Evolutionary conservation across 2,113 vertebrate species (phyloP).

Genomic region (Bungarus multicinctus): DNA sequence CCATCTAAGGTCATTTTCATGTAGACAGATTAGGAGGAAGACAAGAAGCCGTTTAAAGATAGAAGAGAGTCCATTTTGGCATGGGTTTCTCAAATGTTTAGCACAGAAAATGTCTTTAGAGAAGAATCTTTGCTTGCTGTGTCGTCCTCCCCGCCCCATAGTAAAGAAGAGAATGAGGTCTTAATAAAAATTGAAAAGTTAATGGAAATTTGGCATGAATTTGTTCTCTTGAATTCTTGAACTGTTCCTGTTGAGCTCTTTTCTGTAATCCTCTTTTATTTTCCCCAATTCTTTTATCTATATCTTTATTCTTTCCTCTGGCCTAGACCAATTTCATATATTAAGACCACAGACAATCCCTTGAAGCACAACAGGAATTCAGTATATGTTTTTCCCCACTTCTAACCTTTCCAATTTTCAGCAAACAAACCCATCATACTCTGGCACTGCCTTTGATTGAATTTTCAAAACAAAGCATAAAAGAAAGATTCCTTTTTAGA

Average conservation of each 20-base stretch:
- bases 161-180: not conserved
- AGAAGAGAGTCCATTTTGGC: not conserved
- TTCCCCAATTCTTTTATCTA: not conserved
- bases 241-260: not conserved
- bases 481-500: not conserved
- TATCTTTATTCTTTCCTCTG: not conserved
- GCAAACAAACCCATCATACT: not conserved
- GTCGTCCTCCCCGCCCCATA: not conserved
- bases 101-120: not conserved
- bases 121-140: not conserved
- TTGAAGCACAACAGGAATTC: not conserved
- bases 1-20: not conserved
- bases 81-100: not conserved
- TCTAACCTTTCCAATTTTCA: not conserved
- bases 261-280: not conserved
- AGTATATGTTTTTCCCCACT: not conserved
- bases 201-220: not conserved
- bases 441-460: not conserved
- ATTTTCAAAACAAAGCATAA: not conserved
- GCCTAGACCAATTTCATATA: not conserved
- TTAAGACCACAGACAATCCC: not conserved
- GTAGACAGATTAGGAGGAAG: not conserved
- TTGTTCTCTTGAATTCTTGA: not conserved
- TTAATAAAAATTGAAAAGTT: not conserved
- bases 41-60: not conserved